These are phyloP conservation scores for Daphoenositta chrysoptera DNA, from an alignment of 2,113 vertebrate genomes.

Conservation along the genomic window DNA sequence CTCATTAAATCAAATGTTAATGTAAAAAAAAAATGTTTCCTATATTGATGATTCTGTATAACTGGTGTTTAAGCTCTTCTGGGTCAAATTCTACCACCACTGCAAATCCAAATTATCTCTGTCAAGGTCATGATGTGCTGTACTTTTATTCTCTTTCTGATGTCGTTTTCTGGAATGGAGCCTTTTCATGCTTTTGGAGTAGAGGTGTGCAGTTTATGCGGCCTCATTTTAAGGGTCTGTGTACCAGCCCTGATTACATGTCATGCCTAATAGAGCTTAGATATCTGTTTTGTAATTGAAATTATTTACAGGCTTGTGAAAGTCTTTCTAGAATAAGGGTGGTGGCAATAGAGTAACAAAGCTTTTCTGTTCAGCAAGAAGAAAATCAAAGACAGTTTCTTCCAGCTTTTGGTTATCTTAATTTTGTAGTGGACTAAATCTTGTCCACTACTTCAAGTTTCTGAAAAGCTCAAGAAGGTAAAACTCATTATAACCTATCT, in stretches of 20 bases:
- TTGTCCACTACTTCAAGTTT: background rate
- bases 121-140: background rate
- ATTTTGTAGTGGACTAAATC: background rate
- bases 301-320: background rate
- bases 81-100: background rate
- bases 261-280: background rate
- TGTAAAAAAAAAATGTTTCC: background rate
- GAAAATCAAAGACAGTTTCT: background rate
- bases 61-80: slow-evolving; percentile 9
- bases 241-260: background rate
- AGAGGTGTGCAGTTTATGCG: background rate
- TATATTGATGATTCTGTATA: background rate
- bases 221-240: background rate
- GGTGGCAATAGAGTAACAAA: background rate
- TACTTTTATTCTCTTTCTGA: background rate
- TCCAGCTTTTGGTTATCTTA: background rate
- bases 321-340: background rate
- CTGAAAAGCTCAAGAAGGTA: background rate
- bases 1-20: slow-evolving; percentile 39
- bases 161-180: background rate
- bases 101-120: background rate
- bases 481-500: background rate
- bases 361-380: background rate
- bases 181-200: background rate
- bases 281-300: background rate